Evolutionary conservation across 2,888 invertebrate genomes (phyloP).

Genomic region (Keiferia lycopersicella): DNA sequence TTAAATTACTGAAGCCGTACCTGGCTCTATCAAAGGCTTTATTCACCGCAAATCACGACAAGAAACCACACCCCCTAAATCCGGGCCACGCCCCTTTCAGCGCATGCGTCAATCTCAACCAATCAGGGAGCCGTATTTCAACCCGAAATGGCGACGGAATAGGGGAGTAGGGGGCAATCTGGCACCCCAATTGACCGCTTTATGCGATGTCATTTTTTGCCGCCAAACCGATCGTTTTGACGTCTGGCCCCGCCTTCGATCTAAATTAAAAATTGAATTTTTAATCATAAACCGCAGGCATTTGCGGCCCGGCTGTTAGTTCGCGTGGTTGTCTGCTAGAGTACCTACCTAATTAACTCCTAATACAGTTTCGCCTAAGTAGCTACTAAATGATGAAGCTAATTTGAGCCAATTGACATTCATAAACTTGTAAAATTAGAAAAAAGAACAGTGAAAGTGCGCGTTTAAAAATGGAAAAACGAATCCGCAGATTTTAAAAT

Average conservation of each 20-base stretch:
- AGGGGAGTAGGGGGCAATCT: slow-evolving; percentile 45
- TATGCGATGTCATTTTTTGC: slow-evolving; percentile 74
- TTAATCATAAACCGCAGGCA: slow-evolving; percentile 68
- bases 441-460: neutral
- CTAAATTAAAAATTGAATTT: slow-evolving; percentile 64
- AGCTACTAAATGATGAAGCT: slow-evolving; percentile 13
- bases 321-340: slow-evolving; percentile 47
- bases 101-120: slow-evolving; percentile 66
- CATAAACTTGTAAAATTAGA: neutral
- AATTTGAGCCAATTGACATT: slow-evolving; percentile 18
- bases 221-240: slow-evolving; percentile 65
- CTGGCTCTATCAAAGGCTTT: slow-evolving; percentile 74
- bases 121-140: slow-evolving; percentile 49
- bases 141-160: slow-evolving; percentile 44
- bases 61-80: slow-evolving; percentile 71
- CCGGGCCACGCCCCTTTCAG: slow-evolving; percentile 58
- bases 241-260: slow-evolving; percentile 63
- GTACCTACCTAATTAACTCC: slow-evolving; percentile 39
- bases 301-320: slow-evolving; percentile 51
- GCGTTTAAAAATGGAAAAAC: slow-evolving; percentile 34
- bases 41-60: slow-evolving; percentile 76
- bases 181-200: slow-evolving; percentile 72
- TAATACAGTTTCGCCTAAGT: slow-evolving; percentile 30
- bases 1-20: slow-evolving; percentile 41
- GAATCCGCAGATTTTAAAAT: slow-evolving; percentile 41